phyloP scores from a whole-genome alignment of 1,140 invertebrate species.

The Drosophila bocki region DNA sequence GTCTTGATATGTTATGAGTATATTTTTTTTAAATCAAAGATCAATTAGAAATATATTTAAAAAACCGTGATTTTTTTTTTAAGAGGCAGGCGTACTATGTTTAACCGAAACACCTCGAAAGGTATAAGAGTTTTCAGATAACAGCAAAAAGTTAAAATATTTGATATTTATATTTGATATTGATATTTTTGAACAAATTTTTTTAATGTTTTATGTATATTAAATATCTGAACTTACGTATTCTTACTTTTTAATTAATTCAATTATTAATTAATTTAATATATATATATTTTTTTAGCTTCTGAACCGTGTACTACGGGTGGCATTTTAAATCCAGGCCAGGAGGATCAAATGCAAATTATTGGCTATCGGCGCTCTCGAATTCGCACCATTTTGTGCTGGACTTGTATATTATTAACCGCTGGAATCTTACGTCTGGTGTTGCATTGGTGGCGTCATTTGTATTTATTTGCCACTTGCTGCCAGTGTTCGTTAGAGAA shows the following conservation, averaged over 20 bases:
- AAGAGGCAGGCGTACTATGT: conserved; percentile 37
- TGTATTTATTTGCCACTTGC: conserved; percentile 91
- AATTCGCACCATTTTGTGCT: conserved; percentile 86
- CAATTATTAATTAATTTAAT: no score
- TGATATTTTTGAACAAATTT: no score
- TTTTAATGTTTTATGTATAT: neutral
- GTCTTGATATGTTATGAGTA: neutral
- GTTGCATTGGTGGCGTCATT: conserved; percentile 94
- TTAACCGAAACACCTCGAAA: conserved; percentile 40
- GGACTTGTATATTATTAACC: conserved; percentile 88
- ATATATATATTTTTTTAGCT: conserved; percentile 46
- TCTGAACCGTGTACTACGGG: conserved; percentile 49
- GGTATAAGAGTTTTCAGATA: conserved; percentile 44
- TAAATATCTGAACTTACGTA: neutral
- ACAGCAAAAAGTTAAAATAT: neutral
- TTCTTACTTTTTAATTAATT: neutral
- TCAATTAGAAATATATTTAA: neutral
- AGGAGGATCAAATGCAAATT: conserved; percentile 90
- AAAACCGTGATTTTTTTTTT: neutral
- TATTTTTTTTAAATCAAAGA: neutral
- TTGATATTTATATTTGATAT: no score
- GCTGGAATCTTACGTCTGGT: conserved; percentile 91
- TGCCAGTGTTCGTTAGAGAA: conserved; percentile 88
- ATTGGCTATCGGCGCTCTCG: conserved; percentile 88
- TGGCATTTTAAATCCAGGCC: conserved; percentile 87